Evolutionary conservation across 2,888 invertebrate genomes (phyloP), one percentile per base, ranked within the genome.

Genomic region (Perdita meconis): DNA sequence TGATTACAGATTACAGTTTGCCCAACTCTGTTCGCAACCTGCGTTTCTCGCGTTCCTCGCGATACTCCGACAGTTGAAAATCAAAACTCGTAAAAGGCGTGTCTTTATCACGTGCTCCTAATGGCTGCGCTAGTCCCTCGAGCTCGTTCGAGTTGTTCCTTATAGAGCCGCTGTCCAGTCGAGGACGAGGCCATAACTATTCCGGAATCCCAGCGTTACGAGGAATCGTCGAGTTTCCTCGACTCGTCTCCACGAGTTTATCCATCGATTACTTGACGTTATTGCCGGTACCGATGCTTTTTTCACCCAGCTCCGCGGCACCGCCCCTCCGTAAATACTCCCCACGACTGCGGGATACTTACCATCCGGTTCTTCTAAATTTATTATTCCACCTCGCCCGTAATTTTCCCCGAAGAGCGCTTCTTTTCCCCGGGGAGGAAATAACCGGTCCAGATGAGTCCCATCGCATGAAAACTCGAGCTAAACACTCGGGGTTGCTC

Each of bases 11-110:
- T n/a, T n/a, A n/a, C n/a, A n/a, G n/a, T n/a, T n/a, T n/a, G n/a
- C n/a, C n/a, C n/a, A n/a, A n/a, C n/a, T n/a, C n/a, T n/a, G n/a
- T n/a, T n/a, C n/a, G n/a, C n/a, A n/a, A n/a, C n/a, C 24, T 19
- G 16, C 42, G 38, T n/a, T 44, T 26, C 47, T 50, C 30, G n/a
- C n/a, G n/a, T n/a, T 51, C 53, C 13, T 38, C 68, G 65, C 60
- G 77, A 72, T 72, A 71, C 61, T 60, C 56, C 59, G 30, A 55
- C 44, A 60, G 67, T 42, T n/a, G 70, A 64, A 53, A 51, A 82
- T 82, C 55, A 59, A 78, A 82, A 82, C 73, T 67, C 65, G 61
- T 68, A 60, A 74, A 77, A 69, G 71, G 71, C 79, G 73, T 76
- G 79, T 72, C 77, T 16, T 51, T 72, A 51, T 67, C 70, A 71